phyloP scores from a whole-genome alignment of 2,888 invertebrate species.

The Ypsolopha scabrella region DNA sequence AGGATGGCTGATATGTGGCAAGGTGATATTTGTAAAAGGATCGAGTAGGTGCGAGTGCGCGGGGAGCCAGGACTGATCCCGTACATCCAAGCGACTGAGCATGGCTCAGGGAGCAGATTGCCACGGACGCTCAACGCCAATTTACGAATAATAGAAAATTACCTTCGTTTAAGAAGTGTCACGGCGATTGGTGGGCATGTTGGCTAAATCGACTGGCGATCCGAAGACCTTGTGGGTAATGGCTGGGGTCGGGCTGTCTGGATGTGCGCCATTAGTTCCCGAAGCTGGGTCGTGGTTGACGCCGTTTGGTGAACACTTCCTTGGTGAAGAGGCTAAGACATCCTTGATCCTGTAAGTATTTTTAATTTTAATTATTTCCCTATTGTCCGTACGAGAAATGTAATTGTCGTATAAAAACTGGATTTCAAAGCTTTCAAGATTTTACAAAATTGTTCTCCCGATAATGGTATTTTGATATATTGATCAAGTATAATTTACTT shows the following conservation, averaged over 20 bases:
- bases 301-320: conserved; percentile 23
- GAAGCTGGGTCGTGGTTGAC: conserved; percentile 32
- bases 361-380: too few relatives aligned
- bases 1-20: conserved; percentile 27
- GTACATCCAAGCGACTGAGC: conserved; percentile 56
- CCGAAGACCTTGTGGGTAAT: conserved; percentile 64
- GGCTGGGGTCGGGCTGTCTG: conserved; percentile 39
- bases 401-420: not conserved
- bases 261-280: conserved; percentile 40
- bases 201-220: conserved; percentile 63
- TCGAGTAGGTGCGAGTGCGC: conserved; percentile 27
- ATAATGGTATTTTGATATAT: too few relatives aligned
- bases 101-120: conserved; percentile 23
- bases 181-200: conserved; percentile 65
- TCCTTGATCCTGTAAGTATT: not conserved
- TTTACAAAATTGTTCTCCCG: too few relatives aligned
- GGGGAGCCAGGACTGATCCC: conserved; percentile 46
- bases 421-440: not conserved
- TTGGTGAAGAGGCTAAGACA: conserved; percentile 7
- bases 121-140: conserved; percentile 59
- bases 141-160: conserved; percentile 70
- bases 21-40: conserved; percentile 48
- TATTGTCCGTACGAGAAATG: not conserved
- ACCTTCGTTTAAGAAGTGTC: conserved; percentile 69
- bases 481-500: too few relatives aligned